phyloP scores from a whole-genome alignment of 2,113 vertebrate species.

The Myotis davidii region DNA sequence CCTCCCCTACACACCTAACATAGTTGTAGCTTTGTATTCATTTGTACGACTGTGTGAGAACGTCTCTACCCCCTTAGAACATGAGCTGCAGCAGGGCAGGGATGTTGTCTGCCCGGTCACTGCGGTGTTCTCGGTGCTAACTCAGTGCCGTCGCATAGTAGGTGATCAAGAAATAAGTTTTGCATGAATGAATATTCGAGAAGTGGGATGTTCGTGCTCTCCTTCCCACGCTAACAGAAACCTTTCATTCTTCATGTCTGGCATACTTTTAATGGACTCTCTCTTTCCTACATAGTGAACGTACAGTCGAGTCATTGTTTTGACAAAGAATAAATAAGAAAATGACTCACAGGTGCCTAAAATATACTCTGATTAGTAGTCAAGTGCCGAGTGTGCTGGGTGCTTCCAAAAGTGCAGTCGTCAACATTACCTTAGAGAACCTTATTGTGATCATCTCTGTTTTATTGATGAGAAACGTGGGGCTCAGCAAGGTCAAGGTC shows the following conservation, averaged over 20 bases:
- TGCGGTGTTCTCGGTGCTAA: too few species aligned
- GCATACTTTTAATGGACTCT: neutral
- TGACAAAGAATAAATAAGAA: neutral
- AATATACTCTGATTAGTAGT: neutral
- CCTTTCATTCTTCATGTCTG: neutral
- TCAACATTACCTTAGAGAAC: neutral
- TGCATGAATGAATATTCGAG: neutral
- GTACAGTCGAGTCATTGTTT: neutral
- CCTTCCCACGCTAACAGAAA: neutral
- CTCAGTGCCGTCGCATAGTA: neutral
- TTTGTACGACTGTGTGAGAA: rapidly evolving
- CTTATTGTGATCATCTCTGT: neutral
- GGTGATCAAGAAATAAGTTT: neutral
- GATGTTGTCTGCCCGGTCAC: neutral
- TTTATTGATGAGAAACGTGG: neutral
- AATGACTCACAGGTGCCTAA: neutral
- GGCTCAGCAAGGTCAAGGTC: neutral
- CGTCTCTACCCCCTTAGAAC: neutral
- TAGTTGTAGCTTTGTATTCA: neutral
- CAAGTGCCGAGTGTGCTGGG: neutral
- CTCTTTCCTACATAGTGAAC: neutral
- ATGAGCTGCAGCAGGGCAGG: neutral
- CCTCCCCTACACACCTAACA: neutral
- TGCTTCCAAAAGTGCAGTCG: neutral
- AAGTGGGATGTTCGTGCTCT: neutral